Evolutionary conservation across 1,140 invertebrate species (phyloP).

Genomic region (Lanistes nyassanus): DNA sequence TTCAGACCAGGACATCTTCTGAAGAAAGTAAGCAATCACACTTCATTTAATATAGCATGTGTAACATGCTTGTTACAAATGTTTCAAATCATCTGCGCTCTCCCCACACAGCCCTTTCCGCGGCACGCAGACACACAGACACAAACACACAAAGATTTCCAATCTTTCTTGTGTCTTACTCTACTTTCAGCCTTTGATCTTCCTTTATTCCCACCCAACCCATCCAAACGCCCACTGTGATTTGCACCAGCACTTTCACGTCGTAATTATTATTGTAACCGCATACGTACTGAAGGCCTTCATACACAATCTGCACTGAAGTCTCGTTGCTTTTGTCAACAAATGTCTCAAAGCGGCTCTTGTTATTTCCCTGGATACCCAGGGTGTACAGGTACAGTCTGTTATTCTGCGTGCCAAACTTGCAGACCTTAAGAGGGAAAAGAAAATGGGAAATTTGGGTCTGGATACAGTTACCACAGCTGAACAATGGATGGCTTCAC

Average conservation of each 20-base stretch:
- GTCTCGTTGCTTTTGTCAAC: background rate
- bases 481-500: too few species aligned
- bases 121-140: background rate
- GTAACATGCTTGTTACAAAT: too few species aligned
- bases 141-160: too few species aligned
- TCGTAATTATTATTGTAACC: background rate
- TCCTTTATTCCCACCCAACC: background rate
- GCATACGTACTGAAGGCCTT: constrained; percentile 26
- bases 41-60: too few species aligned
- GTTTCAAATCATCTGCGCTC: too few species aligned
- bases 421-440: constrained; percentile 42
- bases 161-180: too few species aligned
- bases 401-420: constrained; percentile 28
- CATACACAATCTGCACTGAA: constrained; percentile 14
- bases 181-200: background rate
- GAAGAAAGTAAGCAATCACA: too few species aligned
- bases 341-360: background rate
- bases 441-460: too few species aligned
- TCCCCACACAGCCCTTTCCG: too few species aligned
- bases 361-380: constrained; percentile 34
- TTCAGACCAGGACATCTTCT: too few species aligned
- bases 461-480: too few species aligned
- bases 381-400: constrained; percentile 32
- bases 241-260: background rate
- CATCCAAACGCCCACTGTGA: background rate